A percentile compares a stretch with the other conserved stretches of the same genome.
These are phyloP conservation scores for Antennarius striatus DNA, from an alignment of 2,113 vertebrate species.

Conservation along the genomic window DNA sequence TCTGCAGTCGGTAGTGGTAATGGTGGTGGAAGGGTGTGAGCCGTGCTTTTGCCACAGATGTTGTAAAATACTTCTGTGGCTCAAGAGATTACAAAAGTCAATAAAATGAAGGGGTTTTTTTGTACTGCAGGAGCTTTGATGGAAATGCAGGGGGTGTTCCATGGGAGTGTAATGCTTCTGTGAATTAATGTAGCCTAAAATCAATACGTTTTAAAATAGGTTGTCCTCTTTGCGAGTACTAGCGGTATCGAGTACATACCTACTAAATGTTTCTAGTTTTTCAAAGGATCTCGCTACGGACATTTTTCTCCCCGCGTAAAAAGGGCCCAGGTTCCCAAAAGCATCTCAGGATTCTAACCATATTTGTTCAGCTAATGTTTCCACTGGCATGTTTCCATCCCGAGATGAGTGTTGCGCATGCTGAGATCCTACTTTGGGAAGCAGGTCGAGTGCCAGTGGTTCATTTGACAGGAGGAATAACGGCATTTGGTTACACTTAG, in stretches of 20 bases:
- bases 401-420: slow-evolving; percentile 55
- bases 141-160: slow-evolving; percentile 21
- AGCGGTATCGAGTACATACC: slow-evolving; percentile 29
- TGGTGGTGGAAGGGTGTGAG: slow-evolving; percentile 16
- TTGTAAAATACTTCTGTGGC: slow-evolving; percentile 39
- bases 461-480: slow-evolving; percentile 49
- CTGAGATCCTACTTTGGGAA: slow-evolving; percentile 57
- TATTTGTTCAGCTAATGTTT: slow-evolving; percentile 70
- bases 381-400: slow-evolving; percentile 62
- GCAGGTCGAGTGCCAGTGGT: slow-evolving; percentile 55
- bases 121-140: slow-evolving; percentile 27
- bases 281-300: slow-evolving; percentile 18
- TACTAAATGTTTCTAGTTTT: slow-evolving; percentile 38
- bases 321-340: slow-evolving; percentile 38
- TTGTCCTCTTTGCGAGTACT: slow-evolving; percentile 35
- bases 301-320: background rate
- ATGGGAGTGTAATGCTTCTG: slow-evolving; percentile 18
- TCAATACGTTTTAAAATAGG: slow-evolving; percentile 49
- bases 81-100: slow-evolving; percentile 38
- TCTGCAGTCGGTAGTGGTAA: slow-evolving; percentile 25
- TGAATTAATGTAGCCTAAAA: slow-evolving; percentile 45
- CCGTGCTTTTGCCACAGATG: slow-evolving; percentile 31
- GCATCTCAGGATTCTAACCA: slow-evolving; percentile 53
- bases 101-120: slow-evolving; percentile 25
- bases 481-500: slow-evolving; percentile 44